Evolutionary conservation across 2,888 invertebrate species (phyloP).

Genomic region (Polydrusus tereticollis): DNA sequence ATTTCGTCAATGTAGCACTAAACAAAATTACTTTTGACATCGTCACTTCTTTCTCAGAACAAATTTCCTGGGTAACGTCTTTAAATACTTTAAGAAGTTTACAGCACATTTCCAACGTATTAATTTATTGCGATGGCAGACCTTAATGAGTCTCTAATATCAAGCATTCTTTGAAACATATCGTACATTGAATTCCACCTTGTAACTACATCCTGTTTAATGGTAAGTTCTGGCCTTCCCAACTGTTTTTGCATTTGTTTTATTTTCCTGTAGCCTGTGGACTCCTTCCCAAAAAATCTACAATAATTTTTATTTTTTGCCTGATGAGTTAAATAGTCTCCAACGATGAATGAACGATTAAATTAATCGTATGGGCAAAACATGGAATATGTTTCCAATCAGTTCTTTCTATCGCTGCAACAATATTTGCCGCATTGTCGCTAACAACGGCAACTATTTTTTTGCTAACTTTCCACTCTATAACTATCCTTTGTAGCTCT

Average conservation of each 20-base stretch:
- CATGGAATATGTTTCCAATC: constrained; percentile 22
- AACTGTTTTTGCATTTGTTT: neutral
- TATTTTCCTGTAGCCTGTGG: constrained; percentile 3
- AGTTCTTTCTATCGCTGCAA: neutral
- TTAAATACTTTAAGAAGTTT: constrained; percentile 30
- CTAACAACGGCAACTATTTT: constrained; percentile 23
- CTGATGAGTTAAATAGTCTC: neutral
- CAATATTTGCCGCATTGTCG: constrained; percentile 15
- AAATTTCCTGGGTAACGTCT: neutral
- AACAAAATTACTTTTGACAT: neutral
- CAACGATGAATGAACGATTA: constrained; percentile 19
- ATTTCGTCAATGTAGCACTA: neutral
- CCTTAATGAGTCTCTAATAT: constrained; percentile 39
- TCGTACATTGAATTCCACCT: constrained; percentile 51
- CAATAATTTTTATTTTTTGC: constrained; percentile 31
- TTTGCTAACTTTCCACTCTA: constrained; percentile 21
- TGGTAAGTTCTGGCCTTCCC: neutral
- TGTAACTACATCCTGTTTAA: constrained; percentile 48
- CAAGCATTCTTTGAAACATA: constrained; percentile 45
- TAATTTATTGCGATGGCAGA: constrained; percentile 23
- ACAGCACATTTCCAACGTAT: constrained; percentile 10
- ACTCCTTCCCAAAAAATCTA: constrained; percentile 26
- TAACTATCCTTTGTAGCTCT: neutral
- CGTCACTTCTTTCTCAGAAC: neutral
- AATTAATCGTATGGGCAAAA: constrained; percentile 43